Percentiles rank a stretch among this genome's conserved stretches.
phyloP scores from a whole-genome alignment of 2,113 vertebrate genomes.

The Ailurus styani region DNA sequence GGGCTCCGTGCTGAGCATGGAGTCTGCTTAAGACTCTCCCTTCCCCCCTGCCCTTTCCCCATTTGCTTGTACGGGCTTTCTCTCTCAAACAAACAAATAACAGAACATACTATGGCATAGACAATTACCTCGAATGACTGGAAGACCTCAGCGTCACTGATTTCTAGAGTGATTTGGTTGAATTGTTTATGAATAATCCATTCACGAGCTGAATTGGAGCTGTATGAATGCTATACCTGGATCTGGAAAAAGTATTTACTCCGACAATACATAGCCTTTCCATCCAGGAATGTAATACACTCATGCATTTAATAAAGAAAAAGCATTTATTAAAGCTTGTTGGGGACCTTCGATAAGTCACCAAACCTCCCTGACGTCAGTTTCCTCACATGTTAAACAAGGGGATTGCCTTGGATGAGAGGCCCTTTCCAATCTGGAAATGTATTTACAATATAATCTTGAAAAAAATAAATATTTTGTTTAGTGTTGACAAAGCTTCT shows the following conservation, averaged over 20 bases:
- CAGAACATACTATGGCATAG: background rate
- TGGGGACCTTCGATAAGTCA: background rate
- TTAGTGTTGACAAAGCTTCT: background rate
- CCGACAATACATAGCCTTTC: background rate
- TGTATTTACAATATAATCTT: background rate
- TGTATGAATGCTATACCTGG: too few relatives aligned
- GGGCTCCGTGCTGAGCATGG: background rate
- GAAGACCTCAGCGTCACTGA: background rate
- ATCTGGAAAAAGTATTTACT: background rate
- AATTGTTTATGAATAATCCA: background rate
- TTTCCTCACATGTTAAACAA: background rate
- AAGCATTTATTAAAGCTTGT: background rate
- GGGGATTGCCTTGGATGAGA: background rate
- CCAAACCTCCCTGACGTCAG: background rate
- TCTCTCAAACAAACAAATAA: background rate
- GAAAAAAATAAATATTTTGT: background rate
- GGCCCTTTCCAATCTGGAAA: background rate
- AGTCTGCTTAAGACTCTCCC: background rate
- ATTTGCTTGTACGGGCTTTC: background rate
- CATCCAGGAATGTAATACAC: background rate
- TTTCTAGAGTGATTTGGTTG: background rate
- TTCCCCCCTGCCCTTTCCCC: too few relatives aligned
- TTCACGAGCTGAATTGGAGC: background rate
- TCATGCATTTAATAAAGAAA: background rate
- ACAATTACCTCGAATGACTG: background rate